phyloP scores from a whole-genome alignment of 1,140 invertebrate species.

The Drosophila triauraria region DNA sequence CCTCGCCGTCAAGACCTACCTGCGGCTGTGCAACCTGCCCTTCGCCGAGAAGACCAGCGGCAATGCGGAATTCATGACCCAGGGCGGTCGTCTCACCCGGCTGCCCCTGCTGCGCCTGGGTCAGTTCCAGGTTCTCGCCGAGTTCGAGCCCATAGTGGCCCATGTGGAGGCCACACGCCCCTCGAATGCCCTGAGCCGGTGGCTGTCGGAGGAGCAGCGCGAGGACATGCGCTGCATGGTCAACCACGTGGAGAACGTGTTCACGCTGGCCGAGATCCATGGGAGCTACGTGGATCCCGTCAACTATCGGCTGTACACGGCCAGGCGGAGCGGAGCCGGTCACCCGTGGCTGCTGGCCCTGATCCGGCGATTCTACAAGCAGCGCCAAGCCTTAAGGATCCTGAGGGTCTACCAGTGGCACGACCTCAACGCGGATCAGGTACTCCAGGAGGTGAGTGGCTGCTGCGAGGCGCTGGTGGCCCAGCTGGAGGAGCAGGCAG shows the following conservation, averaged over 20 bases:
- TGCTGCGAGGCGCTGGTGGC: constrained; percentile 93
- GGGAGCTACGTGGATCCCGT: constrained; percentile 92
- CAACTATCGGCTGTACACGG: constrained; percentile 92
- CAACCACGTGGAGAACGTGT: constrained; percentile 92
- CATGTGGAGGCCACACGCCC: constrained; percentile 91
- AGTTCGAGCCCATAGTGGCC: constrained; percentile 94
- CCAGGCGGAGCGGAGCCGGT: constrained; percentile 91
- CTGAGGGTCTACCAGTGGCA: constrained; percentile 92
- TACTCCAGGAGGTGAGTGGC: constrained; percentile 85
- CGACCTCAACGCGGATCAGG: constrained; percentile 91
- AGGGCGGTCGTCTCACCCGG: constrained; percentile 90
- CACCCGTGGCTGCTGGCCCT: constrained; percentile 96
- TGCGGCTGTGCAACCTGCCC: constrained; percentile 95
- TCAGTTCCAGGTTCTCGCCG: constrained; percentile 90
- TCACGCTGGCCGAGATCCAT: constrained; percentile 94
- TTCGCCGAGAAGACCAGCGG: constrained; percentile 90
- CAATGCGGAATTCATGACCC: constrained; percentile 98
- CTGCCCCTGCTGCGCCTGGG: constrained; percentile 94
- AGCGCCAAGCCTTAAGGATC: constrained; percentile 88
- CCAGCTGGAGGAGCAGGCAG: constrained; percentile 86
- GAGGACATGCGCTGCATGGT: constrained; percentile 96
- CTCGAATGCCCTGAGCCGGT: not conserved
- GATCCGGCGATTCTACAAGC: constrained; percentile 91
- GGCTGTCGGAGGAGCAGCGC: constrained; percentile 89
- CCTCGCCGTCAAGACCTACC: constrained; percentile 94